Evolutionary conservation across 2,113 vertebrate species (phyloP), one percentile per base, ranked within the genome.

Genomic region (Monarcha castaneiventris): DNA sequence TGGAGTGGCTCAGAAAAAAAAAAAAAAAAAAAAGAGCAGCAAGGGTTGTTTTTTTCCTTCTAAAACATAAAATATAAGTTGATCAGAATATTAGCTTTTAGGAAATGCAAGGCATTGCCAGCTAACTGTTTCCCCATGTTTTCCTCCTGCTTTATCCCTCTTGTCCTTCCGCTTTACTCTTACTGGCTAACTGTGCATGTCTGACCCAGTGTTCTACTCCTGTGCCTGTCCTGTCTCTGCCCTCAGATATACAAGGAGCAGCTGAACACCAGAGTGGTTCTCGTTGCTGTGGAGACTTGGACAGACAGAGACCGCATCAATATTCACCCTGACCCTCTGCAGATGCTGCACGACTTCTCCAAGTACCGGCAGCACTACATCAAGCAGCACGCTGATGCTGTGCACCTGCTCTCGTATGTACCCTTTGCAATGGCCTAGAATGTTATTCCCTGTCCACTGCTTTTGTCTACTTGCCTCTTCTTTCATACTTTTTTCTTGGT

Each of bases 241-340:
- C 97, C 91, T 77, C 98, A 99, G 99, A 98, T 99, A 97, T 99
- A 99, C 98, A 99, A 99, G 98, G 99, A 99, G 49, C 99, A 99
- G 83, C 98, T 99, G 88, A 98, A 99, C 64, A 99, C 99, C 19
- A 99, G 99, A 32, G 99, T 99, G 76, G 99, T 99, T 91, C 98
- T 99, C 25, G 98, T 99, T 59, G 99, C 98, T 46, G 98, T 99
- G 94, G 99, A 99, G 98, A 99, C 99, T 73, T 99, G 99, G 99
- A 99, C 99, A 1, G 99, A 99, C 83, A 98, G 98, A 94, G 99
- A 99, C 96, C 98, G 97, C 35, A 99, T 99, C 55, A 98, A 98
- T 39, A 97, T 99, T 93, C 98, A 98, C 52, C 98, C 98, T 90
- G 98, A 97, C 96, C 99, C 99, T 2, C 98, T 99, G 95, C 99